Evolutionary conservation across 2,113 vertebrate species (phyloP), one percentile per base, ranked within the genome.

Genomic region (Argyrosomus japonicus): DNA sequence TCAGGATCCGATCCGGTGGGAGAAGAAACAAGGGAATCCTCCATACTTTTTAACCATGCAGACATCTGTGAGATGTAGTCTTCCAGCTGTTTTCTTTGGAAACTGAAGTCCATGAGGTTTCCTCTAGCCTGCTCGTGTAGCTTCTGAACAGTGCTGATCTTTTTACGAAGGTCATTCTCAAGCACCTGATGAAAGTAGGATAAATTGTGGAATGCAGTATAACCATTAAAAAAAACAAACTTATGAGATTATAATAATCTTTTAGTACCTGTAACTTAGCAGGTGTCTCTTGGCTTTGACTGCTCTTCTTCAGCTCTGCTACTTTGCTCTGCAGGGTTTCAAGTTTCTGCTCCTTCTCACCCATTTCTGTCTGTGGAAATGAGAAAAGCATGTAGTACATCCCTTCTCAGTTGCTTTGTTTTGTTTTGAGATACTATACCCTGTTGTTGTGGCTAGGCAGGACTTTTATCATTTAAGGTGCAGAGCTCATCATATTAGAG

Each of bases 161-260:
- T 99, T 92, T 98, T 97, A 73, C 80, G 93, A 63, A 99, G 91
- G 82, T 98, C 97, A 40, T 95, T 95, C 87, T 98, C 97, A 86
- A 99, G 87, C 81, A 97, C 97, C 98, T 99, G 92, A 74, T 87
- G 51, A 1, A 92, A 40, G 47, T 1, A 67, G 19, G 73, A 47
- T n/a, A 23, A 18, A 64, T 2, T 51, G 6, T 32, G 0, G 61
- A 25, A 54, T 7, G 17, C 4, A 60, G 27, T 15, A 17, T 3
- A 48, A 40, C 1, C 7, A 32, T 47, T 19, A 7, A 54, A 1
- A 60, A 79, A 27, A 77, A n/a, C 15, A 17, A 18, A 50, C 5
- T 54, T 43, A 29, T 12, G 5, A 1, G 2, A 60, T 25, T 25
- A 5, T 19, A 43, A 58, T 64, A 2, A 45, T 45, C 2, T 63